Base-by-base conservation (phyloP, 1,140 invertebrate genomes). In the Philaenus spumarius region DNA sequence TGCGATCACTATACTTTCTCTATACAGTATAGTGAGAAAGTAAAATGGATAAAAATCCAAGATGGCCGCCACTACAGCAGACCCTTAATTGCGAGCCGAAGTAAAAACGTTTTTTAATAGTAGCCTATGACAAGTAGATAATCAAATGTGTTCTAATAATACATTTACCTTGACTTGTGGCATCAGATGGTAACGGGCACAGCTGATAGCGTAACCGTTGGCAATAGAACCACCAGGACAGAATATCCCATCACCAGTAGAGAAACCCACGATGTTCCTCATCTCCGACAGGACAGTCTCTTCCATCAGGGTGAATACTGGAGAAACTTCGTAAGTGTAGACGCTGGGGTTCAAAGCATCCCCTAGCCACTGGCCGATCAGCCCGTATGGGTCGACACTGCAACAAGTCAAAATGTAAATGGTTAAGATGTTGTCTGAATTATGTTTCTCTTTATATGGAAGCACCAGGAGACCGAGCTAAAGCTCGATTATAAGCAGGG, bases 211-310 rank as follows among this genome's bases (percentile, higher is more conserved):
- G 71, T 98, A 98, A 58, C 95, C 87, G 71, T 98, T 98, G 2
- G 94, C 89, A 63, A 97, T 88, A 1, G 93, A 95, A 0, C 95
- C 95, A 26, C 95, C 95, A 9, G 95, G 95, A 68, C 89, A 91
- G 73, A 98, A 97, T 45, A 97, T 92, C 0, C 92, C 95, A 12
- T 87, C 85, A 0, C 84, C 86, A 42, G 81, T 76, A 0, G 86
- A 88, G 11, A 82, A 73, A 0, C 95, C 95, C 34, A 98, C 82
- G 17, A 92, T 83, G 15, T 75, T 75, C 37, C 91, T 79, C 93
- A 98, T 97, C 66, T 90, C 86, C 1, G 72, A 67, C 30, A 94
- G 72, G 0, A 93, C 83, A 11, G 82, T 78, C 61, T 90, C 87
- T 65, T 95, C 91, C 87, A 93, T 91, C 0, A 93, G 68, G 0